Conservation (phyloP, 2,797 vertebrate species). For the Microcaecilia unicolor region DNA sequence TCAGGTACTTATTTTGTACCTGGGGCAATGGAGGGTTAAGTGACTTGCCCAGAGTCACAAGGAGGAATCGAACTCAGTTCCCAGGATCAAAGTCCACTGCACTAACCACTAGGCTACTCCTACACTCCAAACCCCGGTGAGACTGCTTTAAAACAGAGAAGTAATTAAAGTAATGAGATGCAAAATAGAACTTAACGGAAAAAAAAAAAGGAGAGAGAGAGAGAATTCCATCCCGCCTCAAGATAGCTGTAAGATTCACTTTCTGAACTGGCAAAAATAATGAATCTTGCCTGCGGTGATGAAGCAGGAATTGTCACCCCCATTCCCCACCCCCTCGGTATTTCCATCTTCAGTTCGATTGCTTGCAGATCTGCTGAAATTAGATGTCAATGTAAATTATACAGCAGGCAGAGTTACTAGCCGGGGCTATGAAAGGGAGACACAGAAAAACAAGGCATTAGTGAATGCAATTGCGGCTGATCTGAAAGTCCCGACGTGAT, state of each 20-base stretch:
- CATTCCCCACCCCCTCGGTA: no score
- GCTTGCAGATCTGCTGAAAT: constrained; percentile 73
- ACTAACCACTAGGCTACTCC: no score
- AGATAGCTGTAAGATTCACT: constrained; percentile 31
- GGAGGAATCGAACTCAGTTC: no score
- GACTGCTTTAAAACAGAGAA: constrained; percentile 34
- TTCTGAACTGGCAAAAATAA: constrained; percentile 58
- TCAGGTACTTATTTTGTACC: no score
- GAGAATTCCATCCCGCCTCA: neutral
- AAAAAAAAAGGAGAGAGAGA: no score
- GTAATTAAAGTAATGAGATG: constrained; percentile 53
- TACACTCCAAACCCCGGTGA: no score
- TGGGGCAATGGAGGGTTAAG: no score
- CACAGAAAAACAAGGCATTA: constrained; percentile 67
- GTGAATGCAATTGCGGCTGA: constrained; percentile 75
- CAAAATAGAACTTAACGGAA: constrained; percentile 40
- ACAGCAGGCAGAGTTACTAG: constrained; percentile 55
- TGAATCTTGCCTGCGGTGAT: constrained; percentile 56
- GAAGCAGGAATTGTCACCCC: constrained; percentile 49
- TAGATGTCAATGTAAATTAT: constrained; percentile 90
- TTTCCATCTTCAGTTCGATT: constrained; percentile 68
- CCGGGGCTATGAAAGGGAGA: constrained; percentile 57
- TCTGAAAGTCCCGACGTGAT: constrained; percentile 64
- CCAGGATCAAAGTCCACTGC: no score
- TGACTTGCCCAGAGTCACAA: no score